phyloP scores from a whole-genome alignment of 2,888 invertebrate species.

The Drosophila lacicola region DNA sequence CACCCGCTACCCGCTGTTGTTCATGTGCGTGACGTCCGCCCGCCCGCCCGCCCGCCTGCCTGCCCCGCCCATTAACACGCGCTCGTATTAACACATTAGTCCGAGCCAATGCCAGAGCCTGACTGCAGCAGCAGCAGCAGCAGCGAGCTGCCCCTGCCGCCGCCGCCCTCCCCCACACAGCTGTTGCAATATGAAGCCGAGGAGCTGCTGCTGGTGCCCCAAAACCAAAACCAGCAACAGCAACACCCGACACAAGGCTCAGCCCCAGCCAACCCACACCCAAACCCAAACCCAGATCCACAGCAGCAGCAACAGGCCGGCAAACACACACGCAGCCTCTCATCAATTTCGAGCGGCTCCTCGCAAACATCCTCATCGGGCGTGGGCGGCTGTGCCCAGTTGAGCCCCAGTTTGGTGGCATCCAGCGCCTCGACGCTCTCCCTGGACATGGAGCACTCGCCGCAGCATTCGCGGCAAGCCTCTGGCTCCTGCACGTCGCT shows the following conservation, averaged over 20 bases:
- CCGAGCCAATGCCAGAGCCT: constrained; percentile 53
- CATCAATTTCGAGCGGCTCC: constrained; percentile 81
- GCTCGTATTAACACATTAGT: constrained; percentile 73
- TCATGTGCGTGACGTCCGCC: constrained; percentile 13
- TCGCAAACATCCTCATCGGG: constrained; percentile 78
- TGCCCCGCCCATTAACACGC: constrained; percentile 47
- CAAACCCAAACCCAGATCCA: constrained; percentile 40
- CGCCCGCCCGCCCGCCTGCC: constrained; percentile 3
- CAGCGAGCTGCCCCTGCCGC: constrained; percentile 82
- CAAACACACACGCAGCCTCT: constrained; percentile 83
- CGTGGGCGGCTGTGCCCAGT: constrained; percentile 66
- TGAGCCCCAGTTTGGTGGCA: constrained; percentile 52
- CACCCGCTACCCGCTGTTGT: constrained; percentile 11
- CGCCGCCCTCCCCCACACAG: constrained; percentile 84
- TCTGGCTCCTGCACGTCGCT: constrained; percentile 79
- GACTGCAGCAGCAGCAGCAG: constrained; percentile 34
- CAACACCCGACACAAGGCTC: constrained; percentile 12
- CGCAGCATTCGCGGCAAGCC: constrained; percentile 81
- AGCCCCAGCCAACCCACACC: constrained; percentile 12
- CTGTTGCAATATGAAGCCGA: constrained; percentile 80
- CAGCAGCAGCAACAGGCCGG: constrained; percentile 51
- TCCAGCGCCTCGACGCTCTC: constrained; percentile 73
- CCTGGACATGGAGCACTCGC: constrained; percentile 78
- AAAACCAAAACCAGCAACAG: background rate
- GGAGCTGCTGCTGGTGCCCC: constrained; percentile 44